phyloP scores from a whole-genome alignment of 2,888 invertebrate species.

The Chrysotoxum bicinctum region DNA sequence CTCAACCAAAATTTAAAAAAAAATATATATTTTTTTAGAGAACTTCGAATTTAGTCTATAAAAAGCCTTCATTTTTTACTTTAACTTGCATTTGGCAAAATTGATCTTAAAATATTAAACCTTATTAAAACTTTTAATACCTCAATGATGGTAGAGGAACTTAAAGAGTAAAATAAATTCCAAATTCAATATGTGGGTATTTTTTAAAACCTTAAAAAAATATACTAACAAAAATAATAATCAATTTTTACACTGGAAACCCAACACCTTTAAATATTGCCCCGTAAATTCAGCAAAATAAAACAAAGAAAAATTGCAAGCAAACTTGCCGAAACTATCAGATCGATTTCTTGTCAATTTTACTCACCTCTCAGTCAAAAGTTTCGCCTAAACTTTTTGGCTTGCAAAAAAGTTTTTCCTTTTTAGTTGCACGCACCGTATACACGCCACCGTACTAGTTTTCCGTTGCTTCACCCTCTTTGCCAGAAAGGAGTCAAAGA shows the following conservation, averaged over 20 bases:
- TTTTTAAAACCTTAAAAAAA: too few species aligned
- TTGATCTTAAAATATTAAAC: too few species aligned
- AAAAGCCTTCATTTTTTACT: too few species aligned
- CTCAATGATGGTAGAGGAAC: too few species aligned
- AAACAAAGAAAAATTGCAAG: background rate
- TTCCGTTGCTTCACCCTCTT: background rate
- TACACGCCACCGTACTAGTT: background rate
- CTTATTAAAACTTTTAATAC: too few species aligned
- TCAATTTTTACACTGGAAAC: background rate
- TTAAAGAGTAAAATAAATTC: too few species aligned
- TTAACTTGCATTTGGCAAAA: too few species aligned
- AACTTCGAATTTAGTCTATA: too few species aligned
- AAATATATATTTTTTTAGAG: too few species aligned
- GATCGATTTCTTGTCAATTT: slow-evolving; percentile 63
- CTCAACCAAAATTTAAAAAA: too few species aligned
- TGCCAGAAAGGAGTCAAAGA: background rate
- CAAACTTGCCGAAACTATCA: background rate
- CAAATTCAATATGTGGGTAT: too few species aligned
- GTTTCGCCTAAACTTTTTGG: slow-evolving; percentile 38
- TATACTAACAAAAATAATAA: too few species aligned
- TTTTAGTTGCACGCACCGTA: slow-evolving; percentile 8
- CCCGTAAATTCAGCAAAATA: background rate
- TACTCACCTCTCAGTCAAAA: slow-evolving; percentile 66
- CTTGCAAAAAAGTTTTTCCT: slow-evolving; percentile 42
- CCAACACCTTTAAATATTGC: background rate